A percentile compares a stretch with the other conserved stretches of the same genome.
phyloP scores from a whole-genome alignment of 2,888 invertebrate species.

The Didymodactylos carnosus region DNA sequence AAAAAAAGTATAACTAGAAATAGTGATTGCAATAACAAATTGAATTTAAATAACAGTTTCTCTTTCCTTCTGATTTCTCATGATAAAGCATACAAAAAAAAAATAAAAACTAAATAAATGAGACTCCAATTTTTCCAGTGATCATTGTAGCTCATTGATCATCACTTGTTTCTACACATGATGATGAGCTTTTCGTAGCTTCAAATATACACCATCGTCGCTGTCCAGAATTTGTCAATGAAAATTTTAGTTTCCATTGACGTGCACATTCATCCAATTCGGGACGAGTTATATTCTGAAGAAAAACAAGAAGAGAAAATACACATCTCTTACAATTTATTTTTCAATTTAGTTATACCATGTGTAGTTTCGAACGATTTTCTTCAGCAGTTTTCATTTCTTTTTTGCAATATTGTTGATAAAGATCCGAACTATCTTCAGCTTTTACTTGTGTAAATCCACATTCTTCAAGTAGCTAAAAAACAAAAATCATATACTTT shows the following conservation, averaged over 20 bases:
- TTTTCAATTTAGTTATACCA: not conserved
- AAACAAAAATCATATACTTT: too few relatives aligned
- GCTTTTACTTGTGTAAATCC: constrained; percentile 38
- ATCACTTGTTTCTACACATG: not conserved
- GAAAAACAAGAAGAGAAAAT: not conserved
- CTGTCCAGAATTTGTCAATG: not conserved
- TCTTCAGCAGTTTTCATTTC: constrained; percentile 35
- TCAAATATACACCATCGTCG: not conserved
- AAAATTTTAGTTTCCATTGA: not conserved
- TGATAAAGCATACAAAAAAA: too few relatives aligned
- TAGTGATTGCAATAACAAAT: too few relatives aligned
- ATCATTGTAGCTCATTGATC: too few relatives aligned
- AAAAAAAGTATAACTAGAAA: too few relatives aligned
- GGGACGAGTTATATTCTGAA: not conserved
- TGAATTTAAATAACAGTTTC: too few relatives aligned
- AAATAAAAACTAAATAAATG: too few relatives aligned
- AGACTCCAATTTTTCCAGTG: too few relatives aligned
- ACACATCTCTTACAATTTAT: not conserved
- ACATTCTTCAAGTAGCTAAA: constrained; percentile 26
- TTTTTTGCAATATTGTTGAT: constrained; percentile 36
- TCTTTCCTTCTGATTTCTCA: too few relatives aligned
- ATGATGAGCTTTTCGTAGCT: not conserved
- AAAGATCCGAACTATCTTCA: constrained; percentile 38
- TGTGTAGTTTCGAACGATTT: constrained; percentile 23
- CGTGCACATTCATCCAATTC: not conserved